Conservation (phyloP, 92 coral and sea anemone genomes). For the Scolanthus callimorphus region DNA sequence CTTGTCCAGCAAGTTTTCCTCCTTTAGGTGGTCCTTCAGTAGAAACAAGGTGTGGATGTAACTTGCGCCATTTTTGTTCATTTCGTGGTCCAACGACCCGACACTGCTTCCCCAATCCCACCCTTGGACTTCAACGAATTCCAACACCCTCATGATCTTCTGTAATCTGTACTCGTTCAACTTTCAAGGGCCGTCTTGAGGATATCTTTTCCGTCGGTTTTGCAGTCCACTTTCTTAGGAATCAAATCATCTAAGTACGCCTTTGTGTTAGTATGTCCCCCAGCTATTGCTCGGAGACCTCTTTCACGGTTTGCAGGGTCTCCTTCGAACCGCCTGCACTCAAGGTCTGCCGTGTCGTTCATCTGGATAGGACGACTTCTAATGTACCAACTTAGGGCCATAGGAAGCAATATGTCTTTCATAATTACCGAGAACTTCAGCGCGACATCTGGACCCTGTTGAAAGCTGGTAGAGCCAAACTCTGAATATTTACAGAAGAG, state of each 20-base stretch:
- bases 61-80: conserved; percentile 58
- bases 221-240: neutral
- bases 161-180: conserved; percentile 21
- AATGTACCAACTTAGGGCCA: conserved; percentile 50
- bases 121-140: conserved; percentile 46
- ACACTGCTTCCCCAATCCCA: conserved; percentile 62
- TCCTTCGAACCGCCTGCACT: conserved; percentile 1
- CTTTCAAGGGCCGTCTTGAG: neutral
- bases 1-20: conserved; percentile 5
- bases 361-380: conserved; percentile 31
- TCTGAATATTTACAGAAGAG: neutral
- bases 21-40: conserved; percentile 17
- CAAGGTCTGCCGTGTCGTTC: neutral
- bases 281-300: conserved; percentile 3
- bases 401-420: conserved; percentile 45
- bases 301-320: neutral
- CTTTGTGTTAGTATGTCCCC: neutral
- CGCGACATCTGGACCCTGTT: neutral
- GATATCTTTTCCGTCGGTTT: neutral
- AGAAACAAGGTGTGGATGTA: conserved; percentile 59
- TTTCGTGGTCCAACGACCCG: conserved; percentile 52
- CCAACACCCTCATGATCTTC: conserved; percentile 26
- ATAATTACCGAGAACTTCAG: conserved; percentile 53
- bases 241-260: neutral
- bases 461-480: neutral